Evolutionary conservation across 2,888 invertebrate species (phyloP).

Genomic region (Sympetrum striolatum): DNA sequence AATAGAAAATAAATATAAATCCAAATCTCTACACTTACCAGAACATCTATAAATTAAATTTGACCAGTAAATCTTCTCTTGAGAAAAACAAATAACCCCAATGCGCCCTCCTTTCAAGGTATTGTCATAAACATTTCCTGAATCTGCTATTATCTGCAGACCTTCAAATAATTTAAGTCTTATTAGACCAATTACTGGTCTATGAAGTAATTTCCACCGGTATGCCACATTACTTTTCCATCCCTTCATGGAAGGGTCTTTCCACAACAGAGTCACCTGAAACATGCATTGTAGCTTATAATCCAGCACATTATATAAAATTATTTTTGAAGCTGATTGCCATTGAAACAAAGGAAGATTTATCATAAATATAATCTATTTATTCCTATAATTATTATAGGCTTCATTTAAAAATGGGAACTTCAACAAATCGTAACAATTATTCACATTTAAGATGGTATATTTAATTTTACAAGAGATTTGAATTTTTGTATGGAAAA

Average conservation of each 20-base stretch:
- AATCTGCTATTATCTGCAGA: constrained; percentile 86
- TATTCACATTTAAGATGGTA: no score
- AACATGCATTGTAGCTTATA: neutral
- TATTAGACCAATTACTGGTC: constrained; percentile 92
- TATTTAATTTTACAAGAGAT: no score
- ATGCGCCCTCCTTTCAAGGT: constrained; percentile 88
- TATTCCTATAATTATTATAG: no score
- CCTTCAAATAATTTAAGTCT: constrained; percentile 89
- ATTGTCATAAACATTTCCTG: constrained; percentile 89
- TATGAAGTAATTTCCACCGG: constrained; percentile 90
- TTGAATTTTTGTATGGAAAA: no score
- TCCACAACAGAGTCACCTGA: constrained; percentile 84
- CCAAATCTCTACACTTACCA: constrained; percentile 60
- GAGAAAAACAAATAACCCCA: constrained; percentile 97
- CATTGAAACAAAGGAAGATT: no score
- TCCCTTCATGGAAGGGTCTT: constrained; percentile 88
- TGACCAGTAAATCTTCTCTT: constrained; percentile 97
- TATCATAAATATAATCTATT: no score
- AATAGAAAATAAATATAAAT: no score
- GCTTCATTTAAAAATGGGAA: no score
- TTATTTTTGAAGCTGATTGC: no score
- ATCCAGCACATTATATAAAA: no score
- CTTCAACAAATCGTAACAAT: no score
- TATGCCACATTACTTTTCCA: constrained; percentile 94
- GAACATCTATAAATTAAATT: constrained; percentile 89